Base-by-base conservation (phyloP, 2,113 vertebrate genomes). In the Amphiprion ocellaris region DNA sequence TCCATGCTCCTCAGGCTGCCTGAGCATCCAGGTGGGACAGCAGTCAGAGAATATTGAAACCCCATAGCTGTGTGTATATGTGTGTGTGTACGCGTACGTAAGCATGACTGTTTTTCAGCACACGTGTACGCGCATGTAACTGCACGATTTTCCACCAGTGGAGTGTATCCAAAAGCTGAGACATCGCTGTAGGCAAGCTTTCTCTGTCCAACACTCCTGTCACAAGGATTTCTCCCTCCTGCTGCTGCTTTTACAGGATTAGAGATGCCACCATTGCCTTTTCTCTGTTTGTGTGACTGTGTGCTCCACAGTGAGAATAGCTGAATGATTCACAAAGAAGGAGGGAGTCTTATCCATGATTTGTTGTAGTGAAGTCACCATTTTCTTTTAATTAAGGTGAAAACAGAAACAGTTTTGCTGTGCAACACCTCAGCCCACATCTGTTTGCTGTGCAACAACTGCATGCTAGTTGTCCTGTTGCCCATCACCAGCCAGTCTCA, bases 21-120 rank as follows among this genome's bases (percentile, higher is more conserved):
- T 5, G 66, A 55, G 76, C 87, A 81, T 79, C 77, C 90, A 84
- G 87, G 87, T 91, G 88, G 88, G 85, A 81, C 78, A 79, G 65
- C 67, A 69, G 52, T 58, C 74, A 41, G 21, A 58, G 60, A 83
- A 78, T 75, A 82, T 33, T 46, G 63, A 89, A 87, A 70, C 68
- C 61, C 68, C 17, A 21, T 54, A 54, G n/a, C 55, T 61, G 28
- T 8, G 37, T 14, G 17, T 76, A 19, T 28, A 53, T 16, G 17
- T 52, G 7, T 44, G 69, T 46, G 39, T 46, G 37, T 44, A 17
- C 30, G 53, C 15, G 21, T 33, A 26, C 26, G 26, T 49, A 21
- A 12, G 14, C 16, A 10, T 47, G 53, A 37, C 41, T 60, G 6
- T 41, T 37, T 79, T 67, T 19, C 11, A 4, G 61, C 53, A 26